These are phyloP conservation scores for Palloptera scutellata DNA, from an alignment of 2,888 invertebrate genomes.

Conservation along the genomic window DNA sequence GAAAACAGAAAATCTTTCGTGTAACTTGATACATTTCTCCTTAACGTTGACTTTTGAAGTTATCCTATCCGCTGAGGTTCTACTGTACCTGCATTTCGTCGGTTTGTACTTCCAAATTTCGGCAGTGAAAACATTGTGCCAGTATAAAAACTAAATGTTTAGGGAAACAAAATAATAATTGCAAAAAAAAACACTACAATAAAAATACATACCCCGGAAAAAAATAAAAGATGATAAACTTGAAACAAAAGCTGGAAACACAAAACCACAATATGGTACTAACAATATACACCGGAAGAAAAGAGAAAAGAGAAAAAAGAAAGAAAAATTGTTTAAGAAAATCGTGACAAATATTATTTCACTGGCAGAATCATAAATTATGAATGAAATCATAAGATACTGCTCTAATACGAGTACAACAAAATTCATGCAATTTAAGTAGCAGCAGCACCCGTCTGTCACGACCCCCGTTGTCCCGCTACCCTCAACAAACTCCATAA, in stretches of 20 bases:
- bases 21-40: too few species aligned
- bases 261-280: neutral
- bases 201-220: neutral
- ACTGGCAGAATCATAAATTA: constrained; percentile 22
- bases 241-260: constrained; percentile 19
- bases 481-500: too few species aligned
- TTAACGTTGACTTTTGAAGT: too few species aligned
- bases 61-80: too few species aligned
- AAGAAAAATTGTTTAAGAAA: neutral
- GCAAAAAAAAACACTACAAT: neutral
- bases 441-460: too few species aligned
- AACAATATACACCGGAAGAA: neutral
- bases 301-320: constrained; percentile 12
- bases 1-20: too few species aligned
- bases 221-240: constrained; percentile 10
- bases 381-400: constrained; percentile 20
- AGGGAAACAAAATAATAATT: neutral
- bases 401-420: too few species aligned
- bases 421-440: too few species aligned
- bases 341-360: constrained; percentile 29
- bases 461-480: too few species aligned
- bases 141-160: neutral
- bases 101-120: too few species aligned
- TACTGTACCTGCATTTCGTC: too few species aligned
- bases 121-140: too few species aligned